phyloP scores from a whole-genome alignment of 2,113 vertebrate genomes.

The Leptobrachium leishanense region DNA sequence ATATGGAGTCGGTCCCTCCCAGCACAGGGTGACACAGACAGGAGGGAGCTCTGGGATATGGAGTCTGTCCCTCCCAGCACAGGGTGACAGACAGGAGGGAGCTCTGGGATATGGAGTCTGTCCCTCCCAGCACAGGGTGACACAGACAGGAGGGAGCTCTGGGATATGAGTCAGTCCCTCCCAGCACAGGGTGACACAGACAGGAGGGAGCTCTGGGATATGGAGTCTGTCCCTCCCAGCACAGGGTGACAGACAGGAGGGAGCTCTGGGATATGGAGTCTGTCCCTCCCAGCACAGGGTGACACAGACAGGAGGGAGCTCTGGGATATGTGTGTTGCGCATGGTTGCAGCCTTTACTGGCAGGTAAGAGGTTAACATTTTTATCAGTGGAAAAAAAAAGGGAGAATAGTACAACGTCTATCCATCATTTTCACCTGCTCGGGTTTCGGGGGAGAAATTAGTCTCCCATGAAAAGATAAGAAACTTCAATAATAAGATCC shows the following conservation, averaged over 20 bases:
- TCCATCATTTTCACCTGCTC: conserved; percentile 30
- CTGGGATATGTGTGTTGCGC: too few species aligned
- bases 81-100: conserved; percentile 8
- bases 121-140: conserved; percentile 2
- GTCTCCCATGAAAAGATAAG: conserved; percentile 29
- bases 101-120: background rate
- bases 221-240: background rate
- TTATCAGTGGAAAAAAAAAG: background rate
- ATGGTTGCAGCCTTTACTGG: too few species aligned
- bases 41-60: background rate
- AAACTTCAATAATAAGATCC: conserved; percentile 10
- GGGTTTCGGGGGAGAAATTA: conserved; percentile 18
- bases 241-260: conserved; percentile 1
- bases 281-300: background rate
- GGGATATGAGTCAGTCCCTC: background rate
- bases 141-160: background rate
- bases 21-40: background rate
- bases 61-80: background rate
- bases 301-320: background rate
- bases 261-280: background rate
- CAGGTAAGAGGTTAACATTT: background rate
- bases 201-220: background rate
- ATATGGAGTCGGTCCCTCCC: background rate
- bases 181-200: background rate
- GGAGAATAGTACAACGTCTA: background rate